A percentile compares a stretch with the other conserved stretches of the same genome.
These are phyloP conservation scores for Centropus unirufus DNA, from an alignment of 2,113 vertebrate genomes.

Conservation along the genomic window DNA sequence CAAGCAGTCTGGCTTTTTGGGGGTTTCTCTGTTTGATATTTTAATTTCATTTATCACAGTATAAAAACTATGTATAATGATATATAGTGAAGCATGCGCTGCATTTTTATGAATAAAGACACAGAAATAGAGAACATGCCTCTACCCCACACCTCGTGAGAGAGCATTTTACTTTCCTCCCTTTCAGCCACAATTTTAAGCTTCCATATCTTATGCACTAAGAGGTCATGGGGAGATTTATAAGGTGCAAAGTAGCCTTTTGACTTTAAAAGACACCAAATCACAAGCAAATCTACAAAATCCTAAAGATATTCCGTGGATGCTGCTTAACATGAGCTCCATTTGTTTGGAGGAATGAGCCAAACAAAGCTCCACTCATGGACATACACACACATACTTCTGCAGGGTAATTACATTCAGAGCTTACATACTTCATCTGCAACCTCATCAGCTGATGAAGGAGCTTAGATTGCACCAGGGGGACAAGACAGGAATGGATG, in stretches of 20 bases:
- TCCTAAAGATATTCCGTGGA: neutral
- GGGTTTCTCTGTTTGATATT: neutral
- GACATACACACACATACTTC: fast-evolving
- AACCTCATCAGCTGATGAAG: neutral
- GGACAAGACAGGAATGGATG: neutral
- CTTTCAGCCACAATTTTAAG: neutral
- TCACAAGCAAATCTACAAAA: neutral
- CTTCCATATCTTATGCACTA: neutral
- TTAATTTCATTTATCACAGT: slow-evolving; percentile 33
- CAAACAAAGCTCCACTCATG: neutral
- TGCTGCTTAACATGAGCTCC: neutral
- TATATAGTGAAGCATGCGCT: neutral
- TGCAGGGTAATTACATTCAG: neutral
- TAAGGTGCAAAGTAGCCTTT: neutral
- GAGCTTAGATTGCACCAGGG: neutral
- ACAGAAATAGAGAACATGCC: slow-evolving; percentile 25
- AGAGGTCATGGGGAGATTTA: neutral
- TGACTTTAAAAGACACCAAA: neutral
- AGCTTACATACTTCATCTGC: neutral
- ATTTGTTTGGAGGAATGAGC: neutral
- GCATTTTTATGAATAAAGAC: neutral
- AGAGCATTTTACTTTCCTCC: neutral
- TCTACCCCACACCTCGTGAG: neutral
- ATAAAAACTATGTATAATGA: neutral
- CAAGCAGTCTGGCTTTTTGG: neutral